phyloP scores from a whole-genome alignment of 1,140 invertebrate genomes.

The Drosophila arawakana region DNA sequence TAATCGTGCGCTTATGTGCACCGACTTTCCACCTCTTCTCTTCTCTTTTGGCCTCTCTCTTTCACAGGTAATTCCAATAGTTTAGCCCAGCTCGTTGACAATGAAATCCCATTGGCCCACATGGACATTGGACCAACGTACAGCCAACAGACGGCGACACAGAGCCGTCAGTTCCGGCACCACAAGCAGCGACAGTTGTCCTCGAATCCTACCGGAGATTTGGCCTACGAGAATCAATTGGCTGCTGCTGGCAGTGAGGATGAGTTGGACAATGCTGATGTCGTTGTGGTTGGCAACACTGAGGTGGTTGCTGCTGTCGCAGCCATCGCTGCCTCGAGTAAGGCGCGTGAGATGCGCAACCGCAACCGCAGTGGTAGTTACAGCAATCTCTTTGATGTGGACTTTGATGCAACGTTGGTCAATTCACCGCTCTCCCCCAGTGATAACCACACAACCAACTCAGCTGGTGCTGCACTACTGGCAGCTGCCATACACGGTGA shows the following conservation, averaged over 20 bases:
- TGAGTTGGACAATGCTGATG: conserved; percentile 70
- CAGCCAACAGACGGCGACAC: conserved; percentile 65
- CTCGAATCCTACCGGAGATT: conserved; percentile 41
- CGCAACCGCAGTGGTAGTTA: conserved; percentile 81
- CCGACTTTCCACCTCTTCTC: conserved; percentile 13
- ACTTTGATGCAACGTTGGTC: conserved; percentile 63
- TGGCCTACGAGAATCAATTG: conserved; percentile 73
- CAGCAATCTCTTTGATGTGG: conserved; percentile 80
- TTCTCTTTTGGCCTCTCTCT: conserved; percentile 34
- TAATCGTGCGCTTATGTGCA: conserved; percentile 16
- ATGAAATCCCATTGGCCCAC: conserved; percentile 87
- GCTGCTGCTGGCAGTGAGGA: conserved; percentile 68
- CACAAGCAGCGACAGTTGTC: conserved; percentile 70
- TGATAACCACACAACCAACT: conserved; percentile 39
- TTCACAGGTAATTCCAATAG: conserved; percentile 87
- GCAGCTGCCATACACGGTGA: conserved; percentile 60
- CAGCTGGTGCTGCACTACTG: conserved; percentile 59
- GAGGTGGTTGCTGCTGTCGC: conserved; percentile 80
- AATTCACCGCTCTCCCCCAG: conserved; percentile 38
- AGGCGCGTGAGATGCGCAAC: conserved; percentile 74
- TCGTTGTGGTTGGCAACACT: conserved; percentile 71
- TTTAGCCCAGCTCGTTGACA: conserved; percentile 87
- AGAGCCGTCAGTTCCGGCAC: conserved; percentile 71
- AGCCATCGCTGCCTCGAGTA: conserved; percentile 67
- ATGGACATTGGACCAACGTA: conserved; percentile 75